Conservation (phyloP, 2,888 invertebrate species). For the Oscheius onirici region DNA sequence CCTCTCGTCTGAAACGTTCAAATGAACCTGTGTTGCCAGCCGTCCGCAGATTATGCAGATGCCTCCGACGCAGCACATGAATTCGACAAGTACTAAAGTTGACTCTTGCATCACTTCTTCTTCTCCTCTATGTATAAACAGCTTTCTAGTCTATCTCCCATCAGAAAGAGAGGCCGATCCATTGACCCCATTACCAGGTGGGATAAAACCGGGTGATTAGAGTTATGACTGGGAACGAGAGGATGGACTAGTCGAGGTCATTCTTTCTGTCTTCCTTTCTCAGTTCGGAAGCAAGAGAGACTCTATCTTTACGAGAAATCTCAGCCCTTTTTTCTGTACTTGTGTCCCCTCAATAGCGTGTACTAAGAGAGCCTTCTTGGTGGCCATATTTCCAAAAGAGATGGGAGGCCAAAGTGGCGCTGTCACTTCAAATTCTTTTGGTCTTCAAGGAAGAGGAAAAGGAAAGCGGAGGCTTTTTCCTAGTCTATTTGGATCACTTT, state of each 20-base stretch:
- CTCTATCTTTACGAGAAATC: slow-evolving; percentile 19
- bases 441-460: no score
- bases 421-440: slow-evolving; percentile 26
- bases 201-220: slow-evolving; percentile 14
- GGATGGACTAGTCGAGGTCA: no score
- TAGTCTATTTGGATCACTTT: no score
- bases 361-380: slow-evolving; percentile 5
- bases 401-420: slow-evolving; percentile 24
- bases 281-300: neutral
- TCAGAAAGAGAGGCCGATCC: slow-evolving; percentile 8
- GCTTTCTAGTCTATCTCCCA: neutral
- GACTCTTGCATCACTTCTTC: no score
- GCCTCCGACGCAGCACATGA: neutral
- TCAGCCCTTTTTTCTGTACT: slow-evolving; percentile 4
- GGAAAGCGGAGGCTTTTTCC: no score
- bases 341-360: slow-evolving; percentile 8
- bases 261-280: no score
- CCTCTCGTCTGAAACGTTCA: slow-evolving; percentile 20
- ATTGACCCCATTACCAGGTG: slow-evolving; percentile 19
- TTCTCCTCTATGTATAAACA: neutral
- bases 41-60: slow-evolving; percentile 22
- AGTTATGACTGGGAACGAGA: no score
- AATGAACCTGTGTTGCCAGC: slow-evolving; percentile 26
- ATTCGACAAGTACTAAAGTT: neutral
- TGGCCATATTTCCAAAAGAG: slow-evolving; percentile 17